Evolutionary conservation across 2,113 vertebrate species (phyloP), one percentile per base, ranked within the genome.

Genomic region (Pelvicachromis taeniatus): DNA sequence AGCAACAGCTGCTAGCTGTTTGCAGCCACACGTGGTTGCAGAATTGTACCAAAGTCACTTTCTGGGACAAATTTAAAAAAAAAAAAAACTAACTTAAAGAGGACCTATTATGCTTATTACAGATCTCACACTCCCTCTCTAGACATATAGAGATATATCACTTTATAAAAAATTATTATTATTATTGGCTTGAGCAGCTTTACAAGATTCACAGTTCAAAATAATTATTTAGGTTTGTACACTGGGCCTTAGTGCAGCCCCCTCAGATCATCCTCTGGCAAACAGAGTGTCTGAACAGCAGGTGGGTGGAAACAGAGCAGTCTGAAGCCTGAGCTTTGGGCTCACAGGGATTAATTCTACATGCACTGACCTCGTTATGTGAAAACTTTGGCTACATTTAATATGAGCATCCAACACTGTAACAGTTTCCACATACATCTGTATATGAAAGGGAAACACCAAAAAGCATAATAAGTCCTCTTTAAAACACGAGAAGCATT

Each of bases 1-100:
- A 77, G 29, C 77, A 83, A 73, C 68, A 94, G 68, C 68, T 73
- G 68, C 19, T 29, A 73, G 65, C 23, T 73, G 23, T 73, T 73
- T 50, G 42, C 23, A 29, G 68, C 86, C 92, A 90, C 90, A 73
- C 48, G 42, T 68, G 65, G 58, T 58, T 88, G 81, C 65, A 54
- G 87, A 87, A 55, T 84, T 56, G 68, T 73, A 48, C 68, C 68
- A 73, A 73, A 73, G 42, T 73, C 65, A 48, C 42, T 73, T 31
- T 73, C 42, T 73, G 68, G 68, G 68, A 73, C 4, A 29, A 73
- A 48, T 7, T 2, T 9, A 21, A 26, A 54, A 31, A 31, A 33
- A 33, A 29, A 56, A 16, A 26, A 29, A 19, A 29, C 9, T 0
- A 48, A 7, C 23, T 73, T 73, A 48, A 73, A 73, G 68, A 48